Base-by-base conservation (phyloP, 2,888 invertebrate genomes). In the Diabrotica balteata region DNA sequence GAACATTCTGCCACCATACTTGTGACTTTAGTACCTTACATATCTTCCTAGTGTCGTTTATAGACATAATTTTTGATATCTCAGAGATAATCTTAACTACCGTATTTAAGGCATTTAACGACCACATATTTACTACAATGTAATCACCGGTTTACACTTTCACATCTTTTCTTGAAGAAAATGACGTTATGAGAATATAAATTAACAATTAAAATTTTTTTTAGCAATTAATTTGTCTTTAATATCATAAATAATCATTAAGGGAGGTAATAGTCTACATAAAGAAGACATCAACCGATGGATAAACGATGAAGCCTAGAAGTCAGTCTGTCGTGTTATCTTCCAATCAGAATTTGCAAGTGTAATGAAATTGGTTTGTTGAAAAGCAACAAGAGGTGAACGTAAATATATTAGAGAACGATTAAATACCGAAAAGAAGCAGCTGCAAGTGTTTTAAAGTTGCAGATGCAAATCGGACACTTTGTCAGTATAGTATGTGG, bases 331-430 rank as follows among this genome's bases (percentile, higher is more conserved):
- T 55, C 49, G 63, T 64, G 71, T 69, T 65, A 71, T 72, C 71
- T 66, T 70, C 61, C 72, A 71, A 74, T 72, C 69, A 66, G 63
- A 69, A 74, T 77, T 76, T 76, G 76, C 76, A 76, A 75, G 75
- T 73, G 73, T 73, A 74, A 75, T 76, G 71, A 73, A 75, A 75
- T 74, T 67, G 73, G 71, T 72, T 76, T 71, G 73, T 68, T 72
- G 74, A 75, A 76, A 69, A 73, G 74, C 76, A 76, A 75, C 76
- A 75, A 73, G 76, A 77, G 76, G 63, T 63, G 50, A 53, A 74
- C 71, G 76, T 76, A 77, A 76, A 77, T 76, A 77, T 76, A 76
- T 77, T 77, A 77, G 73, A 69, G 74, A 75, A 69, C 73, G 76
- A 77, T 77, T 77, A 76, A 66, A 69, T 73, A 63, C 71, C 71